Evolutionary conservation across 2,797 vertebrate genomes (phyloP), one percentile per base, ranked within the genome.

Genomic region (Fistularia commersonii): DNA sequence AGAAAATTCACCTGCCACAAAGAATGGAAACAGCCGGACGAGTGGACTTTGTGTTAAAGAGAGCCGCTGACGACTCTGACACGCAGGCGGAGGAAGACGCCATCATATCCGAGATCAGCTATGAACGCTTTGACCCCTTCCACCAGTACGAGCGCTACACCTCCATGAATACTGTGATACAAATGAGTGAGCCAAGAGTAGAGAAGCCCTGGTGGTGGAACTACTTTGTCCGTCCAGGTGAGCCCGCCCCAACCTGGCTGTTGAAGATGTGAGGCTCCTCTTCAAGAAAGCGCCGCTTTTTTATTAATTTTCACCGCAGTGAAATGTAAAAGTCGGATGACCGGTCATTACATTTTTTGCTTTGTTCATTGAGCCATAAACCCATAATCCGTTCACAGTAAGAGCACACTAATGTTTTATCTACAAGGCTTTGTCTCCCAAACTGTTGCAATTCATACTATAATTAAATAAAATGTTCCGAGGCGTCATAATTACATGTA

Each of bases 191-290:
- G 81, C 71, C 46, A 74, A 87, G 62, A 51, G 8, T 74, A 64
- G 90, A 92, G 75, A 96, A 93, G 67, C 96, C 96, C 0, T 97
- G 95, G 95, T 99, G 96, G 96, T 99, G 96, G 96, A 88, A 83
- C 8, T 99, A 98, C 73, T 97, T 99, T 72, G 82, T 81, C 5
- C 84, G 78, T 0, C 64, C 92, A 0, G 88, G 86, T 31, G 80
- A 71, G 2, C 79, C 90, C 2, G 77, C 87, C 8, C 95, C 95
- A 0, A 87, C 90, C 52, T 98, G 96, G 96, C 83, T 98, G 60
- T 92, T 98, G 32, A 95, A 91, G 41, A 35, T 36, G 35, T 36
- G 35, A 23, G 23, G 23, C 23, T 23, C 23, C 23, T 2, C 23
- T 23, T 23, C 23, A 23, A 23, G 23, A 23, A 23, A 23, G 23